phyloP scores from a whole-genome alignment of 2,888 invertebrate genomes.

The Pecten maximus region DNA sequence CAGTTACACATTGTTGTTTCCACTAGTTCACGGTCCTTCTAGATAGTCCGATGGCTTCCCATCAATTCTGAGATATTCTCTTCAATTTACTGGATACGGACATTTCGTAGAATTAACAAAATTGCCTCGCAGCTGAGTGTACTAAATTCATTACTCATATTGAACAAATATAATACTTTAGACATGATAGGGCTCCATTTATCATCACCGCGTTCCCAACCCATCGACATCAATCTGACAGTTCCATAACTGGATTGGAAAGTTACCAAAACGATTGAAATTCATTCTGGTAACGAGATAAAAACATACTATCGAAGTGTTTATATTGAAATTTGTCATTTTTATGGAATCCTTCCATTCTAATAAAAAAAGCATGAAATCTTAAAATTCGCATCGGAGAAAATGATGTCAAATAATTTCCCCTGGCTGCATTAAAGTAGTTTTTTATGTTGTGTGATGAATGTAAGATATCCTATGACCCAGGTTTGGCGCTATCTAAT shows the following conservation, averaged over 20 bases:
- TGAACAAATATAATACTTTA: conserved; percentile 1
- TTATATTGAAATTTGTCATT: conserved; percentile 35
- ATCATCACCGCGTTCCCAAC: background rate
- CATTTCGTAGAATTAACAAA: background rate
- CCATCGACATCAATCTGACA: background rate
- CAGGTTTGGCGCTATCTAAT: background rate
- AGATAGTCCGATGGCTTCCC: background rate
- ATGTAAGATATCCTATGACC: background rate
- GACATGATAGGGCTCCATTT: background rate
- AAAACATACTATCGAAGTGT: conserved; percentile 4
- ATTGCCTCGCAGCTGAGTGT: conserved; percentile 25
- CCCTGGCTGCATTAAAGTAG: background rate
- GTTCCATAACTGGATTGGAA: conserved; percentile 33
- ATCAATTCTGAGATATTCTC: background rate
- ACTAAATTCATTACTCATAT: conserved; percentile 30
- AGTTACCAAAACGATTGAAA: conserved; percentile 30
- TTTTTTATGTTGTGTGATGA: background rate
- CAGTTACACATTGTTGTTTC: background rate
- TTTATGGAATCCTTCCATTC: background rate
- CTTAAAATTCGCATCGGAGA: background rate
- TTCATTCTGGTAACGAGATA: conserved; percentile 4
- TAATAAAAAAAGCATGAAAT: background rate
- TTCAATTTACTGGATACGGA: background rate
- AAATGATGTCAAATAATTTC: conserved; percentile 30
- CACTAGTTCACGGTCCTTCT: background rate